Evolutionary conservation across 2,113 vertebrate genomes (phyloP).

Genomic region (Manacus vitellinus): DNA sequence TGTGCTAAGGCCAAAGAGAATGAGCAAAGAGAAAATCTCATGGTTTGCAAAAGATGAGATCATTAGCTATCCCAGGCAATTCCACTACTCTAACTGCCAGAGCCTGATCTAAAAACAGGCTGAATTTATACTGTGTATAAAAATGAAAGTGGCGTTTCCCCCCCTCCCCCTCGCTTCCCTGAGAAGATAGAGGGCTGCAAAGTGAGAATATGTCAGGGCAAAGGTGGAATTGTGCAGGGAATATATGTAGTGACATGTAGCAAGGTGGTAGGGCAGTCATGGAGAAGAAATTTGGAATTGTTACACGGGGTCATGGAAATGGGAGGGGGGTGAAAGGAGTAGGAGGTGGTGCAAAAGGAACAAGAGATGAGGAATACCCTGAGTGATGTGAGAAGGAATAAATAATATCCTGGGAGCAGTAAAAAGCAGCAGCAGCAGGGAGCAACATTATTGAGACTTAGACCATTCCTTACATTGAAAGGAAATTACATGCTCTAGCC

Average conservation of each 20-base stretch:
- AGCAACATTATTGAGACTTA: rapidly evolving
- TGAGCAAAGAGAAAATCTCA: background rate
- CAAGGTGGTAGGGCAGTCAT: background rate
- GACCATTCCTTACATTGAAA: background rate
- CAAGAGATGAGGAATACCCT: background rate
- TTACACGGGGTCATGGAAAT: background rate
- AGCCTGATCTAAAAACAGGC: conserved; percentile 21
- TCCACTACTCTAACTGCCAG: background rate
- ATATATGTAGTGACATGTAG: background rate
- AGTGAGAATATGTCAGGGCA: background rate
- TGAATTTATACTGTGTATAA: background rate
- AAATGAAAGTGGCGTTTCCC: background rate
- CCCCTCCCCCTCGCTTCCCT: background rate
- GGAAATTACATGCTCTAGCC: background rate
- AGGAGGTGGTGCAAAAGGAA: background rate
- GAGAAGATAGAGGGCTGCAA: background rate
- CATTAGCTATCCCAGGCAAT: conserved; percentile 32
- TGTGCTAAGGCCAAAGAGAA: conserved; percentile 22
- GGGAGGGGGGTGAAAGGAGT: background rate
- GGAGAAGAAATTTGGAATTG: background rate
- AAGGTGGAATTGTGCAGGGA: background rate
- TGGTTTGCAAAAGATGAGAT: conserved; percentile 40
- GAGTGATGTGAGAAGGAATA: background rate
- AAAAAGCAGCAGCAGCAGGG: background rate
- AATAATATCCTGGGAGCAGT: background rate